Percentiles rank a stretch among this genome's conserved stretches.
phyloP scores from a whole-genome alignment of 2,797 vertebrate species.

The Sebastes matsubarae region DNA sequence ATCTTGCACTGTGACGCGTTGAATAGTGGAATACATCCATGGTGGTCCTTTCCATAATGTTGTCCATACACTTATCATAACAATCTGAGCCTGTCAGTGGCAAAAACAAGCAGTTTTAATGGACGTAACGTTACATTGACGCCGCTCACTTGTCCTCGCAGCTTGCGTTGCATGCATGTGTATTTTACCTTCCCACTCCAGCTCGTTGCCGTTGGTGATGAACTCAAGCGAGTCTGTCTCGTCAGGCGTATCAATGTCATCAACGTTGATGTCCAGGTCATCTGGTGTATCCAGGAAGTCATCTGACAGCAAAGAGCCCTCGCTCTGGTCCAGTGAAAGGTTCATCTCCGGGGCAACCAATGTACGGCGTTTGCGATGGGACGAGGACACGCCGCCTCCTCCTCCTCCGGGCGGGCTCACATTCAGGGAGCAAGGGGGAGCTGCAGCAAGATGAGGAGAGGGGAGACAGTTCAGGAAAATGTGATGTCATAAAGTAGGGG shows the following conservation, averaged over 20 bases:
- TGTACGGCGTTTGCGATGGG: slow-evolving; percentile 90
- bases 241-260: slow-evolving; percentile 96
- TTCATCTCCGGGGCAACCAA: slow-evolving; percentile 96
- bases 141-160: too few species aligned
- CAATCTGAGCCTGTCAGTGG: too few species aligned
- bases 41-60: too few species aligned
- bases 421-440: slow-evolving; percentile 87
- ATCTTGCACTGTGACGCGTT: too few species aligned
- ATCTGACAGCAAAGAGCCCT: slow-evolving; percentile 94
- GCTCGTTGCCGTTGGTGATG: slow-evolving; percentile 92
- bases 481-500: not conserved
- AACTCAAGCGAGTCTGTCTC: slow-evolving; percentile 97
- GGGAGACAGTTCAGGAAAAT: not conserved
- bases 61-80: too few species aligned
- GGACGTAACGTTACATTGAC: too few species aligned
- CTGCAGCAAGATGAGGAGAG: slow-evolving; percentile 65
- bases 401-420: slow-evolving; percentile 77
- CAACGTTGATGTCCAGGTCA: slow-evolving; percentile 96
- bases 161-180: not conserved
- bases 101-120: too few species aligned
- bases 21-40: too few species aligned
- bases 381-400: slow-evolving; percentile 66
- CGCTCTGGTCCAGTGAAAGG: slow-evolving; percentile 96
- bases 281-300: slow-evolving; percentile 96
- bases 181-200: slow-evolving; percentile 94